phyloP scores from a whole-genome alignment of 2,113 vertebrate genomes.

The Anarrhichthys ocellatus region DNA sequence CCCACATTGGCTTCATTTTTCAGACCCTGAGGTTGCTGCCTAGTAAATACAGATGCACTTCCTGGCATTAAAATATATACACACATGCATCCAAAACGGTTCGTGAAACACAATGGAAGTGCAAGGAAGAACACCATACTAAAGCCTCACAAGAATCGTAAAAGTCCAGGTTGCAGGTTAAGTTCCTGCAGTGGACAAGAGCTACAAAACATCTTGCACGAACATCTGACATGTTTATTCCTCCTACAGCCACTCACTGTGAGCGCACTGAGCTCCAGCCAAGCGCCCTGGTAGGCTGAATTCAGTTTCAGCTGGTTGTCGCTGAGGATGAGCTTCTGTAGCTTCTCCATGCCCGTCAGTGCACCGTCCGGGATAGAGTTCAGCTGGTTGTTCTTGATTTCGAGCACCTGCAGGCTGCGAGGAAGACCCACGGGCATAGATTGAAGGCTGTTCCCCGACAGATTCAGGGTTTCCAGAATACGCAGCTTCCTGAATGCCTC shows the following conservation, averaged over 20 bases:
- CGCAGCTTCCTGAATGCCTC: constrained; percentile 96
- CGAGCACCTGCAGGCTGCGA: constrained; percentile 89
- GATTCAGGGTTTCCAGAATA: constrained; percentile 89
- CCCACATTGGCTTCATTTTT: no score
- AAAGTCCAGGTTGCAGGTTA: neutral
- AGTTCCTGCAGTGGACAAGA: neutral
- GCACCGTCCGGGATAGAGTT: constrained; percentile 86
- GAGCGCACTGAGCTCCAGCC: constrained; percentile 90
- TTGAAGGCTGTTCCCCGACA: constrained; percentile 92
- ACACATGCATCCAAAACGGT: neutral
- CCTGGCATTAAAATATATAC: neutral
- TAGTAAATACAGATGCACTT: neutral
- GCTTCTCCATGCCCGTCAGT: constrained; percentile 90
- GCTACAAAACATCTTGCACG: neutral
- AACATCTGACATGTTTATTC: neutral
- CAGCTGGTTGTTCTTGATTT: constrained; percentile 92
- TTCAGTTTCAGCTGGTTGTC: constrained; percentile 91
- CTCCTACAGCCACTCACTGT: constrained; percentile 83
- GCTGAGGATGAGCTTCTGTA: constrained; percentile 90
- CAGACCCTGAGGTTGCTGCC: no score
- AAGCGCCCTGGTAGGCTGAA: constrained; percentile 91
- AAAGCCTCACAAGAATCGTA: neutral
- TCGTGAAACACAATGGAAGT: neutral
- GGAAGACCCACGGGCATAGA: constrained; percentile 89
- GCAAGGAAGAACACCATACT: neutral